Evolutionary conservation across 2,113 vertebrate species (phyloP).

Genomic region (Puffinus mauretanicus): DNA sequence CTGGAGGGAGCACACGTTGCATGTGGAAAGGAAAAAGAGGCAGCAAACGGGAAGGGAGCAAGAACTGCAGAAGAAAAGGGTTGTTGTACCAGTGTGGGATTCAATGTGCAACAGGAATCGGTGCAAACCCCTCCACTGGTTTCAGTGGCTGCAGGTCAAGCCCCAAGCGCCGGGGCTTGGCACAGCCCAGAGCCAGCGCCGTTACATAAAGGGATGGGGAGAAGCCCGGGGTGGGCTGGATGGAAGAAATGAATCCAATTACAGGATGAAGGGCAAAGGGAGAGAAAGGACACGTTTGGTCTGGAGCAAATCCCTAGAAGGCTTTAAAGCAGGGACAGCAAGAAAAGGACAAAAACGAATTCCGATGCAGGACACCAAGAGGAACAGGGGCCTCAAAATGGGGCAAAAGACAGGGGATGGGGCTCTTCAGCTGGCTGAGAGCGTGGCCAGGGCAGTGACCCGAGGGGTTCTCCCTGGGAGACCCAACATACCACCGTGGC

Average conservation of each 20-base stretch:
- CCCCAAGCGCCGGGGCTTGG: background rate
- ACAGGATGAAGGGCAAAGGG: constrained; percentile 57
- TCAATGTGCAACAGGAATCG: accelerated
- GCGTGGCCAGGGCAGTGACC: background rate
- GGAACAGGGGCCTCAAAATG: background rate
- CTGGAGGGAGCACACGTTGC: background rate
- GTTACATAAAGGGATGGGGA: constrained; percentile 40
- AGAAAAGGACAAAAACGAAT: background rate
- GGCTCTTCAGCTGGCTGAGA: background rate
- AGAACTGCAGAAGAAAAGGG: background rate
- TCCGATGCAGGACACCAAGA: background rate
- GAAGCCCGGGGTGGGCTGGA: background rate
- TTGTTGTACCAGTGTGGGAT: accelerated
- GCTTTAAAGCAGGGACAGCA: background rate
- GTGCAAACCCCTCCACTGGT: background rate
- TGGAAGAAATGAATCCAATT: constrained; percentile 63
- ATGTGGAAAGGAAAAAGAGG: background rate
- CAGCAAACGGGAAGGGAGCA: background rate
- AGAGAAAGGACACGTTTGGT: constrained; percentile 2
- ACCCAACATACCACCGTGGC: accelerated
- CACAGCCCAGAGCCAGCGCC: background rate
- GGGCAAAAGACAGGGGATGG: background rate
- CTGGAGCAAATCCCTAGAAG: constrained; percentile 4
- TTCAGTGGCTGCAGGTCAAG: background rate
- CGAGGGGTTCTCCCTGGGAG: background rate